Percentiles rank a stretch among this genome's conserved stretches.
Conservation (phyloP, 2,888 invertebrate genomes). For the Nasonovia ribisnigri region DNA sequence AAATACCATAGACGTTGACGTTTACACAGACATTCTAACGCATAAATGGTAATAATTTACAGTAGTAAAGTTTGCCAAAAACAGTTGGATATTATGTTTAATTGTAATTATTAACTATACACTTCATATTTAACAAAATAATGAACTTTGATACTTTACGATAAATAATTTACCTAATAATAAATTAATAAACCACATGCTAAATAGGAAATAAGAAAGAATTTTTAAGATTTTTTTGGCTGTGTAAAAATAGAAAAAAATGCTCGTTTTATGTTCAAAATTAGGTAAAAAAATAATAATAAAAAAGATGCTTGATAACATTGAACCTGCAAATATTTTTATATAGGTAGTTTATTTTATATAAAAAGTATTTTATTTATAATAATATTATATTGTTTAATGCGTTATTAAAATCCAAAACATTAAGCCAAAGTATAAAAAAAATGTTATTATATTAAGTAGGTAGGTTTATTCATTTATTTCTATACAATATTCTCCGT, state of each 20-base stretch:
- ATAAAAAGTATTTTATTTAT: background rate
- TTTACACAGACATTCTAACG: background rate
- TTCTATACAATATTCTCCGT: background rate
- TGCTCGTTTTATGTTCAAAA: background rate
- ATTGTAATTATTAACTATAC: no score
- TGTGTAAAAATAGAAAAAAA: background rate
- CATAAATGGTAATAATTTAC: background rate
- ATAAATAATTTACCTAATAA: background rate
- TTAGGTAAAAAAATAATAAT: background rate
- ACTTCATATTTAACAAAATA: background rate
- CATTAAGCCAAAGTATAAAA: background rate
- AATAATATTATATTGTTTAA: background rate
- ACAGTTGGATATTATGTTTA: background rate
- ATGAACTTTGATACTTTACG: background rate
- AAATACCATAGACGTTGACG: background rate
- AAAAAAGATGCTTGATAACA: background rate
- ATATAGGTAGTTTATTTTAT: background rate
- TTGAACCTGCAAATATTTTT: background rate
- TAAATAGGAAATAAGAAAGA: background rate
- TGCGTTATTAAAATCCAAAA: background rate
- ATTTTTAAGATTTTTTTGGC: background rate
- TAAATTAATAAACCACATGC: background rate
- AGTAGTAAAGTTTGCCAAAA: background rate
- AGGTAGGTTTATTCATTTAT: background rate
- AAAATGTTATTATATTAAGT: background rate